These are phyloP conservation scores for Gisinianus flammeolus DNA, from an alignment of 2,888 invertebrate species.

Conservation along the genomic window DNA sequence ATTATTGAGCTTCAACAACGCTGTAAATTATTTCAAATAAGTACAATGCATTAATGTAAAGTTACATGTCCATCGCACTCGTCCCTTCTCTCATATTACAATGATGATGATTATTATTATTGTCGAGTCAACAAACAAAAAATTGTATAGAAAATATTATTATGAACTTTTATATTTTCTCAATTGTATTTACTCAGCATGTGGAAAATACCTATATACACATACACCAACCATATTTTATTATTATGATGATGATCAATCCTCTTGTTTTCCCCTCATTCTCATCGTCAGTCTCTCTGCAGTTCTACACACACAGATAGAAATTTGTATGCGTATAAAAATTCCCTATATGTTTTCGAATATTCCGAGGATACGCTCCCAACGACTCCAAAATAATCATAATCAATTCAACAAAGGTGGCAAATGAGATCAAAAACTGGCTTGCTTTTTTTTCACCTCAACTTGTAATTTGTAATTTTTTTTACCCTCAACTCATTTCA, in stretches of 20 bases:
- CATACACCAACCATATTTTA: no score
- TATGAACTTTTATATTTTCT: no score
- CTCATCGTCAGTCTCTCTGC: no score
- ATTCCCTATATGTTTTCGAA: not conserved
- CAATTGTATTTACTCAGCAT: no score
- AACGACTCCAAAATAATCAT: conserved; percentile 1
- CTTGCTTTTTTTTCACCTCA: not conserved
- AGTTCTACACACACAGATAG: no score
- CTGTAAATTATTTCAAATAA: conserved; percentile 35
- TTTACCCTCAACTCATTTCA: not conserved
- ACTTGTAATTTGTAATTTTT: not conserved
- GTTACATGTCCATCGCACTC: conserved; percentile 4
- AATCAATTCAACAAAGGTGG: conserved; percentile 18
- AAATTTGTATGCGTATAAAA: no score
- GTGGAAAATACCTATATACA: no score
- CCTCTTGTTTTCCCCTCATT: no score
- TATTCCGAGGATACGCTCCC: not conserved
- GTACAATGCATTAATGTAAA: conserved; percentile 28
- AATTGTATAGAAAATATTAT: no score
- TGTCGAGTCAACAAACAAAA: no score
- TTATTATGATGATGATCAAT: no score
- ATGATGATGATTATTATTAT: no score
- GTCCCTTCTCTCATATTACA: not conserved
- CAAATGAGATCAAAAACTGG: conserved; percentile 25
- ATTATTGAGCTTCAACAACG: conserved; percentile 19